Evolutionary conservation across 1,140 invertebrate genomes (phyloP).

Genomic region (Neuroterus valhalla): DNA sequence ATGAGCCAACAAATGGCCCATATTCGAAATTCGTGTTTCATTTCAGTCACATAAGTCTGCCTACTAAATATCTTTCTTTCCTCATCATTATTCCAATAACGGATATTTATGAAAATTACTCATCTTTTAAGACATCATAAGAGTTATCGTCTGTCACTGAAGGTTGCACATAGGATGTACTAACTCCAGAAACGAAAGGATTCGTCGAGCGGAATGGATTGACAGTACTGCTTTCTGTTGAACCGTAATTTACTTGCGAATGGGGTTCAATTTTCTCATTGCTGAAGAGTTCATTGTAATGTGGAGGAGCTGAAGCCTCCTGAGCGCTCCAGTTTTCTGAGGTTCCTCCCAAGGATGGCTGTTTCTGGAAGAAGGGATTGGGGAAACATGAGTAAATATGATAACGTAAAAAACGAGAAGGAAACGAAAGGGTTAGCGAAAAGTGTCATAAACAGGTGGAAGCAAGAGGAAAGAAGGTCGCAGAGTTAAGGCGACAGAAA

Average conservation of each 20-base stretch:
- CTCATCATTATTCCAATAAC: slow-evolving; percentile 32
- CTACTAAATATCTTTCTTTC: background rate
- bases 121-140: slow-evolving; percentile 65
- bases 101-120: slow-evolving; percentile 45
- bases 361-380: slow-evolving; percentile 58
- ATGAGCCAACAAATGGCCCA: background rate
- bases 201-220: slow-evolving; percentile 73
- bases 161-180: slow-evolving; percentile 65
- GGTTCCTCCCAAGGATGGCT: slow-evolving; percentile 65
- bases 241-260: slow-evolving; percentile 65
- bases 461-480: no score
- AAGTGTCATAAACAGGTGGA: no score
- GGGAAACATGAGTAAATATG: background rate
- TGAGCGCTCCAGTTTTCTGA: slow-evolving; percentile 60
- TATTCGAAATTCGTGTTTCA: background rate
- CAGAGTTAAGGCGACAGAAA: no score
- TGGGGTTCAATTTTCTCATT: slow-evolving; percentile 52
- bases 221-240: slow-evolving; percentile 63
- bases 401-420: no score
- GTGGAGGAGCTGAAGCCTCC: slow-evolving; percentile 48
- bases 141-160: slow-evolving; percentile 66
- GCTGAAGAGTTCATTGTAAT: slow-evolving; percentile 45
- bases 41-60: background rate
- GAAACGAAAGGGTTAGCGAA: no score
- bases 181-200: slow-evolving; percentile 66